Conservation (phyloP, 2,113 vertebrate genomes). For the Ctenodactylus gundi region DNA sequence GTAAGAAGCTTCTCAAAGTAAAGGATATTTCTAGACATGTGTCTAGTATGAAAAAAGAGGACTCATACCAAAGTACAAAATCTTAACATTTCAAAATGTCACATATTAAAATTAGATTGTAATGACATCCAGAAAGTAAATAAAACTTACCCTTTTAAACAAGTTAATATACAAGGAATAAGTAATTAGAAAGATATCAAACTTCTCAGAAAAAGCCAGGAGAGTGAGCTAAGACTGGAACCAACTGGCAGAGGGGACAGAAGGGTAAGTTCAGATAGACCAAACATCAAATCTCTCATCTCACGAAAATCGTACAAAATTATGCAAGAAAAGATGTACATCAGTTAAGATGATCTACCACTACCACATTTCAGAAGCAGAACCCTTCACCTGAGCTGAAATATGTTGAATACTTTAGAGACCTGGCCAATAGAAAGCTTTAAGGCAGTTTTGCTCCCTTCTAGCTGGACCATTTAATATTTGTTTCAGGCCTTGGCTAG, state of each 20-base stretch:
- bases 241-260: not conserved
- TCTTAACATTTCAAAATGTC: conserved; percentile 43
- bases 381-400: not conserved
- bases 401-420: not conserved
- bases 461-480: not conserved
- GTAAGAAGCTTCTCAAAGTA: not conserved
- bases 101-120: conserved; percentile 21
- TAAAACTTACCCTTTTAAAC: not conserved
- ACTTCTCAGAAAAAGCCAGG: not conserved
- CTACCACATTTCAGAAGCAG: not conserved
- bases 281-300: not conserved
- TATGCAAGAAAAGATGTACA: not conserved
- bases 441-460: not conserved
- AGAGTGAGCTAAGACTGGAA: not conserved
- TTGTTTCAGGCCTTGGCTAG: not conserved
- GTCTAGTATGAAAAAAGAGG: not conserved
- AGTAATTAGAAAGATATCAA: not conserved
- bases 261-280: not conserved
- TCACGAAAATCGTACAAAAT: not conserved
- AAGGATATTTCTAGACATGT: not conserved
- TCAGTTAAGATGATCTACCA: rapidly evolving
- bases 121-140: not conserved
- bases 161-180: not conserved
- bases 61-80: conserved; percentile 11
- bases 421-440: not conserved